Evolutionary conservation across 2,888 invertebrate species (phyloP), one percentile per base, ranked within the genome.

Genomic region (Baronia brevicornis): DNA sequence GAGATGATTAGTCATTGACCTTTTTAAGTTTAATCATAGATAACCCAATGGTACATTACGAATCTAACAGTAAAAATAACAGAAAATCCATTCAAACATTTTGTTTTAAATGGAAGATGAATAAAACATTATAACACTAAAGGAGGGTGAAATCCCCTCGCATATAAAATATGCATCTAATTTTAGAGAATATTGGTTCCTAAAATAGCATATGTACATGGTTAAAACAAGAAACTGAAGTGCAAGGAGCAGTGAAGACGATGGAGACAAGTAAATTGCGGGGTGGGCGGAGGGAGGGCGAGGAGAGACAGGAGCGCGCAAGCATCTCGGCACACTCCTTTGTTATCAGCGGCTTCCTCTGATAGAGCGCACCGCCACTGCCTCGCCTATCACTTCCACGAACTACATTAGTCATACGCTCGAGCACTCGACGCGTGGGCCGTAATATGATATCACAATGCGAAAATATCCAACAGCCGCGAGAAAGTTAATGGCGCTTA

Each of bases 401-500:
- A 80, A 82, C 66, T 59, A 70, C 78, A 84, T 85, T 85, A 85
- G 78, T 85, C 84, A 85, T 82, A 74, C 74, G 62, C 64, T 61
- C 65, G 69, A 73, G 59, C 71, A 74, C 67, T 74, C 71, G 64
- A 74, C 77, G 84, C 84, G 84, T 85, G 84, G 84, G 84, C 75
- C 71, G 84, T 84, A 84, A 85, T 77, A 85, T 85, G 84, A 85
- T 85, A 85, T 85, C 84, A 85, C 84, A 85, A 84, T 82, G 84
- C 84, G 79, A 85, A 85, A 85, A 85, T 84, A 84, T 75, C 77
- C 84, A 84, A 79, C 84, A 82, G 77, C 77, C 84, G 84, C 84
- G 84, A 85, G 84, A 85, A 85, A 85, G 84, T 84, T 84, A 85
- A 85, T 85, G 84, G 84, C 84, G 84, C 85, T 85, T 85, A 85